Evolutionary conservation across 2,113 vertebrate species (phyloP).

Genomic region (Uria lomvia): DNA sequence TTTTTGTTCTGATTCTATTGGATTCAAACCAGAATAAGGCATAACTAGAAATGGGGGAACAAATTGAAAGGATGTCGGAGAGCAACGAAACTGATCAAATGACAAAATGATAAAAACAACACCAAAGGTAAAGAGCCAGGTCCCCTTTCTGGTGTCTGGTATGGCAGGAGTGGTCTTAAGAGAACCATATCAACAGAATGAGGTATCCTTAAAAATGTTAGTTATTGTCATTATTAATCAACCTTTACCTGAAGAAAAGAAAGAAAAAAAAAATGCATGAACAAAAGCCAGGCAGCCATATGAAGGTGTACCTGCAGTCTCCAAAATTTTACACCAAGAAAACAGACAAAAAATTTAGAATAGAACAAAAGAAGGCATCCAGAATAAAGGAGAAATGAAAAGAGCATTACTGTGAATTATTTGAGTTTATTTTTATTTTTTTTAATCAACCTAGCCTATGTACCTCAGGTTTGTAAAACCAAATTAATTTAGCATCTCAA

Average conservation of each 20-base stretch:
- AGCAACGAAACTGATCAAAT: background rate
- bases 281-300: background rate
- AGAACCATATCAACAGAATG: background rate
- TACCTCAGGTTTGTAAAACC: background rate
- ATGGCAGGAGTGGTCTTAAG: background rate
- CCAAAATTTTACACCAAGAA: background rate
- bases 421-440: background rate
- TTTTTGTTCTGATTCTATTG: background rate
- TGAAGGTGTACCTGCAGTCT: background rate
- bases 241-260: background rate
- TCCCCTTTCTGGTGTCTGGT: background rate
- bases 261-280: background rate
- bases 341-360: background rate
- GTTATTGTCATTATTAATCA: background rate
- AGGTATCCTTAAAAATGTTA: background rate
- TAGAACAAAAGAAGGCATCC: background rate
- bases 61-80: background rate
- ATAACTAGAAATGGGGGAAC: background rate
- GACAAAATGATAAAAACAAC: background rate
- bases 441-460: background rate
- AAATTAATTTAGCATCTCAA: background rate
- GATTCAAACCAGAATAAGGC: background rate
- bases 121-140: background rate
- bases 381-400: background rate
- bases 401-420: background rate